Evolutionary conservation across 2,888 invertebrate genomes (phyloP), one percentile per base, ranked within the genome.

Genomic region (Limenitis camilla): DNA sequence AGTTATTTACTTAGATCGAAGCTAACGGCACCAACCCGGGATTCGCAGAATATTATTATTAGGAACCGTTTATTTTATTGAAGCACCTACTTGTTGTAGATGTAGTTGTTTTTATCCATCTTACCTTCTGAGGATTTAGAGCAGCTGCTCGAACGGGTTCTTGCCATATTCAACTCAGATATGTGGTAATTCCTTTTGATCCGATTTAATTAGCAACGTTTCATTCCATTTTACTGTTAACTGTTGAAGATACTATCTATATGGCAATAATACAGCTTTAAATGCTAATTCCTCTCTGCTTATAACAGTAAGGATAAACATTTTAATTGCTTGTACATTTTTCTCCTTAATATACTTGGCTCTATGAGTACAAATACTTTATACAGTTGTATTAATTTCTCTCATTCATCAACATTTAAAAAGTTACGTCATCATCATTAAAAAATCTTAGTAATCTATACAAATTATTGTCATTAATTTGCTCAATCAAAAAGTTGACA

Each of bases 1-100:
- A 32, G 43, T 43, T 33, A 43, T 27, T 43, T 33, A 43, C 19
- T 36, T 9, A 5, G 29, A 38, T 10, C 10, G 33, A 31, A 36
- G 28, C 40, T 52, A 44, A 36, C 46, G 49, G 49, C 10, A 32
- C 42, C 19, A n/a, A 46, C 46, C 35, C 49, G 45, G 40, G 39
- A 50, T 31, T 36, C 61, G 64, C 62, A 49, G 43, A 41, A 49
- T 43, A 65, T 60, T 68, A 72, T 19, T 19, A 77, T 77, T 76
- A 75, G 74, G 69, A 68, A 69, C 69, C 70, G 74, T 75, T 79
- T 78, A 78, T 74, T 81, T 81, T 78, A 79, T 79, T 74, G 72
- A 74, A 71, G 72, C 75, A 71, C 74, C 74, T 70, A 76, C 74
- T 73, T 78, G 72, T 72, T 69, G 66, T 64, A 57, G 61, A 67